Evolutionary conservation across 2,113 vertebrate species (phyloP).

Genomic region (Nesospiza acunhae): DNA sequence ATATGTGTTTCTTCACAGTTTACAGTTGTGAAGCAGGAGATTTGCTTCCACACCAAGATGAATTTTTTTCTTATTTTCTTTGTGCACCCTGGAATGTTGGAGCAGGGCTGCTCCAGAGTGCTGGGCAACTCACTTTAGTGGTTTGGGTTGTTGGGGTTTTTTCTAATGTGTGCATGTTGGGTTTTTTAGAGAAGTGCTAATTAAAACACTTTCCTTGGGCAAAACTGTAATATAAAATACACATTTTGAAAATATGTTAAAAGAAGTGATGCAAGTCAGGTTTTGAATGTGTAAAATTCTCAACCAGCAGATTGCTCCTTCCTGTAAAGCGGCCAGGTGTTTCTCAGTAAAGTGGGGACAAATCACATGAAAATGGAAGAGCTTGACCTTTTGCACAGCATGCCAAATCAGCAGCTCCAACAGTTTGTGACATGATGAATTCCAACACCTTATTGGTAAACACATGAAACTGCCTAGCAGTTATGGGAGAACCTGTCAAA

Average conservation of each 20-base stretch:
- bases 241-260: neutral
- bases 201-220: constrained; percentile 15
- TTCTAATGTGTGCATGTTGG: neutral
- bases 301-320: neutral
- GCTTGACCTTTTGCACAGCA: constrained; percentile 21
- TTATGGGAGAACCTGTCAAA: constrained; percentile 8
- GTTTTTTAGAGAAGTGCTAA: constrained; percentile 28
- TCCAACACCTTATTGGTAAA: constrained; percentile 13
- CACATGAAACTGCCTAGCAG: neutral
- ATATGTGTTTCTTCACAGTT: constrained; percentile 24
- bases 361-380: neutral
- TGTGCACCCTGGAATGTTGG: constrained; percentile 9
- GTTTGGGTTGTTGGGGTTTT: neutral
- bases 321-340: neutral
- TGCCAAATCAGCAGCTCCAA: neutral
- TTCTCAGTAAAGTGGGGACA: neutral
- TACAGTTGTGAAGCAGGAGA: neutral
- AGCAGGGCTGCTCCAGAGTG: neutral
- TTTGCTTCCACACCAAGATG: neutral
- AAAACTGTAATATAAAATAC: constrained; percentile 4
- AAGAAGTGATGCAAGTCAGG: neutral
- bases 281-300: constrained; percentile 8
- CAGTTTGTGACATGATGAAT: neutral
- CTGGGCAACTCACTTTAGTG: neutral
- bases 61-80: constrained; percentile 20